Percentiles rank a stretch among this genome's conserved stretches.
Evolutionary conservation across 2,113 vertebrate species (phyloP).

Genomic region (Sporophila hypoxantha): DNA sequence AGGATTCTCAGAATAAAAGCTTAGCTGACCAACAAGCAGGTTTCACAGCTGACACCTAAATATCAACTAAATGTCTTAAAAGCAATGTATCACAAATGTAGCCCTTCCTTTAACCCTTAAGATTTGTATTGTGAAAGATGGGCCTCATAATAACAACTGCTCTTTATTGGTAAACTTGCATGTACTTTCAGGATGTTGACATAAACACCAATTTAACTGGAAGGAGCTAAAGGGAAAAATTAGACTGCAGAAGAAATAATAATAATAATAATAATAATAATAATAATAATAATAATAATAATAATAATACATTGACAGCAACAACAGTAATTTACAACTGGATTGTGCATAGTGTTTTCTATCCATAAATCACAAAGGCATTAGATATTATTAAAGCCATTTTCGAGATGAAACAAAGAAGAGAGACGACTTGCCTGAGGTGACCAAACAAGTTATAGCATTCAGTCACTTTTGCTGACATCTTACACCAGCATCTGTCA

Average conservation of each 20-base stretch:
- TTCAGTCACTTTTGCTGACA: not conserved
- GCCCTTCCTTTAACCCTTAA: not conserved
- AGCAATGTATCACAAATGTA: not conserved
- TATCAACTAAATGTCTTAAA: not conserved
- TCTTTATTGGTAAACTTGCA: not conserved
- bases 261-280: not conserved
- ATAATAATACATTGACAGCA: fast-evolving
- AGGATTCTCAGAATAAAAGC: not conserved
- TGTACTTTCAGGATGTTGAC: not conserved
- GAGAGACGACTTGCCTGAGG: not conserved
- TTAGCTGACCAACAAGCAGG: not conserved
- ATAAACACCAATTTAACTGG: not conserved
- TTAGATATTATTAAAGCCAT: not conserved
- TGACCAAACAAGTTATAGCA: not conserved
- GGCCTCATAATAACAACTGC: not conserved
- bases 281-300: not conserved
- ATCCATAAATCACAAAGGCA: not conserved
- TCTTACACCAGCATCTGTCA: not conserved
- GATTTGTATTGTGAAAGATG: not conserved
- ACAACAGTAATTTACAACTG: not conserved
- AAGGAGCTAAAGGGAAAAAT: not conserved
- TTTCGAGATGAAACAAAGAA: not conserved
- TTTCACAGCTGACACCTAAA: not conserved
- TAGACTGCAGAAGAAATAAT: not conserved
- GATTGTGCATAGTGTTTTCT: not conserved